phyloP scores from a whole-genome alignment of 2,113 vertebrate species.

The Sebastes schlegelii region DNA sequence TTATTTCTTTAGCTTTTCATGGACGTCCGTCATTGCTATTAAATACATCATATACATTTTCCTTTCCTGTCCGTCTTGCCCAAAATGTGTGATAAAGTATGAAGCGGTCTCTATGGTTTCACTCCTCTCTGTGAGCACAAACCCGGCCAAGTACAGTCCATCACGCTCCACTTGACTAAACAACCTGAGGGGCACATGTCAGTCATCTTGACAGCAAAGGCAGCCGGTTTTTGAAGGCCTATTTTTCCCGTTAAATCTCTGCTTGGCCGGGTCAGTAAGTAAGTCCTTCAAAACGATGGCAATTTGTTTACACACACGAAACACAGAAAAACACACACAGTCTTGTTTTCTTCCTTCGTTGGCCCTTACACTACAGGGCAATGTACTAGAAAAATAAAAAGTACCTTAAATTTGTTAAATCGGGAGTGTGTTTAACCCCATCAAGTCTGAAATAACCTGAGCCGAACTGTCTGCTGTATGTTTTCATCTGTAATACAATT shows the following conservation, averaged over 20 bases:
- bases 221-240: slow-evolving; percentile 27
- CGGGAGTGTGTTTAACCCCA: neutral
- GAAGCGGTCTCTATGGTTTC: slow-evolving; percentile 20
- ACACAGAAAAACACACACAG: neutral
- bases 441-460: slow-evolving; percentile 49
- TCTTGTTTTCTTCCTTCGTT: slow-evolving; percentile 5
- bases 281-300: slow-evolving; percentile 9
- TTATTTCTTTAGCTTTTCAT: neutral
- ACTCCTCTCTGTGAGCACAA: slow-evolving; percentile 39
- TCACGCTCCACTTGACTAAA: slow-evolving; percentile 64
- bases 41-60: neutral
- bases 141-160: slow-evolving; percentile 54
- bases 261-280: slow-evolving; percentile 14
- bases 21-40: too few species aligned
- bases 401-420: neutral
- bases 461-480: slow-evolving; percentile 15
- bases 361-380: neutral
- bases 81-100: slow-evolving; percentile 41
- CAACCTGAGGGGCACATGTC: slow-evolving; percentile 62
- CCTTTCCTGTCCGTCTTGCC: neutral
- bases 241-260: slow-evolving; percentile 33
- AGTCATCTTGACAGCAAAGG: slow-evolving; percentile 56
- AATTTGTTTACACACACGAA: neutral
- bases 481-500: slow-evolving; percentile 36
- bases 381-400: slow-evolving; percentile 29